phyloP scores from a whole-genome alignment of 2,113 vertebrate genomes.

The Oryzias woworae region DNA sequence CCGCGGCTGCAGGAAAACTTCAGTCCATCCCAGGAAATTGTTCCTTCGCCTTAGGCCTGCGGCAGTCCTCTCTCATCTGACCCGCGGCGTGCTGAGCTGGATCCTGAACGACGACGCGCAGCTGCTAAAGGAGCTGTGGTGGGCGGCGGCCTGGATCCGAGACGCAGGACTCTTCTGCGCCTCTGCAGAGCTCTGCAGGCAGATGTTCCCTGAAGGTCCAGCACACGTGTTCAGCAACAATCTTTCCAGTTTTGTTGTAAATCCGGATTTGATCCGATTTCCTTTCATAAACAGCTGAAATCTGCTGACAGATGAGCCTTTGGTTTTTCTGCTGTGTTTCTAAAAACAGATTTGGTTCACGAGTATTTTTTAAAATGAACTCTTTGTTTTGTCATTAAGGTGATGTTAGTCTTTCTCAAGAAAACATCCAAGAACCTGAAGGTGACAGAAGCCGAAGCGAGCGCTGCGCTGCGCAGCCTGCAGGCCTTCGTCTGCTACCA shows the following conservation, averaged over 20 bases:
- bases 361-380: too few species aligned
- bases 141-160: constrained; percentile 72
- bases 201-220: constrained; percentile 84
- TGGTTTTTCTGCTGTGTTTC: too few species aligned
- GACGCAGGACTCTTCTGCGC: constrained; percentile 79
- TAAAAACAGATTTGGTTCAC: too few species aligned
- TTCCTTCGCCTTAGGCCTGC: constrained; percentile 74
- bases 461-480: constrained; percentile 77
- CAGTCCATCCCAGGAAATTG: too few species aligned
- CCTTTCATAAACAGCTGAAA: too few species aligned
- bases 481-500: constrained; percentile 84
- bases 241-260: too few species aligned
- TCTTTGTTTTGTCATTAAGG: constrained; percentile 40
- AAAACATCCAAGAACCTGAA: constrained; percentile 54
- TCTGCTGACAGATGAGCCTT: too few species aligned
- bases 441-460: constrained; percentile 48
- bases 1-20: background rate
- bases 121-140: constrained; percentile 75
- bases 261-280: too few species aligned
- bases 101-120: constrained; percentile 64
- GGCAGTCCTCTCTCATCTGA: constrained; percentile 86
- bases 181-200: constrained; percentile 79
- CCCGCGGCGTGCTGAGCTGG: constrained; percentile 78
- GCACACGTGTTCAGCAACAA: background rate
- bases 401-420: constrained; percentile 32